Percentiles rank a stretch among this genome's conserved stretches.
Conservation (phyloP, 2,797 vertebrate genomes). For the Eulemur rubriventer region DNA sequence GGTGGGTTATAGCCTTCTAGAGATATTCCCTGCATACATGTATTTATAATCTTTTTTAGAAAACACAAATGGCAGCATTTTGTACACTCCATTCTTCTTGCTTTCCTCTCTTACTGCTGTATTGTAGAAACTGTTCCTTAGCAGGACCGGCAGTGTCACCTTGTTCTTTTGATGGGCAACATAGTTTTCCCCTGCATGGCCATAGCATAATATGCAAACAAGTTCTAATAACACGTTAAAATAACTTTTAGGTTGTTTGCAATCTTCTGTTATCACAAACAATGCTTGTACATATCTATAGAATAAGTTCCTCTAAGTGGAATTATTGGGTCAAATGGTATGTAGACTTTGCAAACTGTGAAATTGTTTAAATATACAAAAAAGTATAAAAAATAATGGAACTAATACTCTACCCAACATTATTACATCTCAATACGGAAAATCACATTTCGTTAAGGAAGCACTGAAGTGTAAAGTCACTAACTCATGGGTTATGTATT, state of each 20-base stretch:
- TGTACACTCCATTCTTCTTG: not conserved
- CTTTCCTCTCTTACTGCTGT: not conserved
- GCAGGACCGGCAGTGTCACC: too few species aligned
- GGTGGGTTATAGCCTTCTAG: not conserved
- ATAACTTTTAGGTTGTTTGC: not conserved
- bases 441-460: slow-evolving; percentile 40
- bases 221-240: not conserved
- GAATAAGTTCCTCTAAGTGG: not conserved
- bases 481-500: not conserved
- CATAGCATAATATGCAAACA: too few species aligned
- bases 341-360: not conserved
- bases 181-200: not conserved
- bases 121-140: too few species aligned
- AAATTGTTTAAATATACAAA: not conserved
- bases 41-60: not conserved
- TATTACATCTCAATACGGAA: slow-evolving; percentile 15
- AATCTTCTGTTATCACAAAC: not conserved
- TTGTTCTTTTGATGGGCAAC: not conserved
- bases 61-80: not conserved
- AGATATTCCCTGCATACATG: not conserved
- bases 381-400: not conserved
- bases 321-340: not conserved
- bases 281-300: not conserved
- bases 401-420: not conserved
- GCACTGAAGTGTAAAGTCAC: not conserved